Evolutionary conservation across 2,888 invertebrate genomes (phyloP).

Genomic region (Tachina lurida): DNA sequence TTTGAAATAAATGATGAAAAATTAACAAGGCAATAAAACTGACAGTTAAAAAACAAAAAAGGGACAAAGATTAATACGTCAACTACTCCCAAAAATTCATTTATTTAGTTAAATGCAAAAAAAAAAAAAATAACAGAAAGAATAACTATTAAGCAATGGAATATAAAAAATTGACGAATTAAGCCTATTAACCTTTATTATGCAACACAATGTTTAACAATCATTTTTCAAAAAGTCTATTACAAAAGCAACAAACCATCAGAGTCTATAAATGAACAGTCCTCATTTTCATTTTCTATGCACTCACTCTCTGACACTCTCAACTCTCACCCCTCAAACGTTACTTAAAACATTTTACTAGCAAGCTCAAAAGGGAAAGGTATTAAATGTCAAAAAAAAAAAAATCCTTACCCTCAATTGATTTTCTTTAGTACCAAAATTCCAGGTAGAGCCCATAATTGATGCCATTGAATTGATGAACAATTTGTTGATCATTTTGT

Average conservation of each 20-base stretch:
- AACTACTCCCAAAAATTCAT: constrained; percentile 3
- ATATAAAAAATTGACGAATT: constrained; percentile 26
- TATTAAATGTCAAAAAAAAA: neutral
- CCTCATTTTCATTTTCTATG: neutral
- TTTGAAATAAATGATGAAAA: constrained; percentile 14
- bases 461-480: constrained; percentile 34
- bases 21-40: constrained; percentile 52
- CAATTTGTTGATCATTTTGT: constrained; percentile 69
- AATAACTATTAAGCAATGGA: neutral
- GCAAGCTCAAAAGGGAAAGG: neutral
- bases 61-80: constrained; percentile 45
- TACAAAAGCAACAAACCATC: constrained; percentile 40
- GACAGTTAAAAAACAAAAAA: constrained; percentile 17
- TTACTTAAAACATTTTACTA: neutral
- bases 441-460: constrained; percentile 50
- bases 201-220: constrained; percentile 51
- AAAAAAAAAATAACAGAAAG: neutral
- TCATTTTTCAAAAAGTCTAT: constrained; percentile 67
- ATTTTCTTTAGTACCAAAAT: constrained; percentile 21
- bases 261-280: constrained; percentile 48
- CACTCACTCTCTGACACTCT: constrained; percentile 12
- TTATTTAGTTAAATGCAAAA: neutral
- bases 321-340: constrained; percentile 49
- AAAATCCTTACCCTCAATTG: constrained; percentile 54
- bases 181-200: constrained; percentile 58